These are phyloP conservation scores for Drosophila falleni DNA, from an alignment of 2,888 invertebrate species.

Conservation along the genomic window DNA sequence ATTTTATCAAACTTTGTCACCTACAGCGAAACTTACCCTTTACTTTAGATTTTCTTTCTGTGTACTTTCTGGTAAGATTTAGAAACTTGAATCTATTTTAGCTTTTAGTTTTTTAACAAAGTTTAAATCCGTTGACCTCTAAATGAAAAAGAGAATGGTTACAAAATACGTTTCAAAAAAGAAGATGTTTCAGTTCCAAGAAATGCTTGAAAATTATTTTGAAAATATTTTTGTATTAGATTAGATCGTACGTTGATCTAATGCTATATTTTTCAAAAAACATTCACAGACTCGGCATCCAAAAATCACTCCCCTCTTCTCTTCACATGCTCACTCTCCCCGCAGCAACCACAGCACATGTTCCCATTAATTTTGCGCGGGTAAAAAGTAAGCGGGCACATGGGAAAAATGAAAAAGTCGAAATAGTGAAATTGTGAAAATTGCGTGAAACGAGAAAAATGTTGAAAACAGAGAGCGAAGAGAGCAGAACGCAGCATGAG, in stretches of 20 bases:
- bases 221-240: conserved; percentile 14
- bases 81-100: no score
- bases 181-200: neutral
- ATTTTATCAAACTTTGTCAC: no score
- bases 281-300: neutral
- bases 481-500: conserved; percentile 22
- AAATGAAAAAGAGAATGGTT: neutral
- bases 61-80: no score
- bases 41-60: no score
- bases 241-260: conserved; percentile 22
- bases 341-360: conserved; percentile 40
- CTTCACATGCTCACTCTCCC: no score
- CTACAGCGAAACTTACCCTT: no score
- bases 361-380: conserved; percentile 62
- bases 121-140: neutral
- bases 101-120: neutral
- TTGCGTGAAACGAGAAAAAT: conserved; percentile 26
- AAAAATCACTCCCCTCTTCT: neutral
- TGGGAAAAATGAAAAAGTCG: conserved; percentile 20
- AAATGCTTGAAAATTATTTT: conserved; percentile 1
- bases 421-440: conserved; percentile 29
- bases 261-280: conserved; percentile 7
- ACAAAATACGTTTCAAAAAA: conserved; percentile 1
- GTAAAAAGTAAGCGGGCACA: conserved; percentile 43
- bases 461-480: conserved; percentile 29